Evolutionary conservation across 2,113 vertebrate genomes (phyloP).

Genomic region (Epinephelus lanceolatus): DNA sequence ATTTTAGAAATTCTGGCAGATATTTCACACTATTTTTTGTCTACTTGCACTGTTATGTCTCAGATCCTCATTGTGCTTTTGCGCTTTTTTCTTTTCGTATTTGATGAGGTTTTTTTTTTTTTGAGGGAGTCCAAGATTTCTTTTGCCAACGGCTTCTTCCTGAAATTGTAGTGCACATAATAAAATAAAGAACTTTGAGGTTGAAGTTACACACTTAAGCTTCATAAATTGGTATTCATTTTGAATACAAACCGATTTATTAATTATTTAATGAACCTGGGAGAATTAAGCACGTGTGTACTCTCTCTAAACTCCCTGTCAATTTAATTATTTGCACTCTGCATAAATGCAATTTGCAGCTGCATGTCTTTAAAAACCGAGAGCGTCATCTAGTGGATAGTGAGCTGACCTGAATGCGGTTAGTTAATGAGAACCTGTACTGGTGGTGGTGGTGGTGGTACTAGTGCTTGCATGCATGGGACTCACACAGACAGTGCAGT

Average conservation of each 20-base stretch:
- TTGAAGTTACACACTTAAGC: background rate
- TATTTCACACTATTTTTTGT: background rate
- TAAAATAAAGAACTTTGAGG: too few species aligned
- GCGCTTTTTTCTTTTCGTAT: too few species aligned
- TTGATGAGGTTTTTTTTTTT: too few species aligned
- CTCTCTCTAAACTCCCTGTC: background rate
- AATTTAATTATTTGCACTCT: constrained; percentile 21
- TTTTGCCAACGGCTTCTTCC: too few species aligned
- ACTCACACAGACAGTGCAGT: background rate
- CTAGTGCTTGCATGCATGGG: background rate
- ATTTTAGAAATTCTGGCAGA: background rate
- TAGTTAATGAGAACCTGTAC: constrained; percentile 7
- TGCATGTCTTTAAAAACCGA: constrained; percentile 74
- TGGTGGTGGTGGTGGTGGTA: background rate
- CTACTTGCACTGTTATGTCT: too few species aligned
- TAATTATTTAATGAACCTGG: background rate
- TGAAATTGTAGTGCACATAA: too few species aligned
- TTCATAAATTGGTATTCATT: background rate
- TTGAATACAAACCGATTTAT: background rate
- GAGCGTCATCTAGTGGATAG: constrained; percentile 85
- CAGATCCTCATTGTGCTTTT: too few species aligned
- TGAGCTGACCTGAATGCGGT: constrained; percentile 25
- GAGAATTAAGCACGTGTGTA: background rate
- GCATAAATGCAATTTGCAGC: constrained; percentile 50
- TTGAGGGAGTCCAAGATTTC: too few species aligned